phyloP scores from a whole-genome alignment of 2,888 invertebrate species.

The Thereva nobilitata region DNA sequence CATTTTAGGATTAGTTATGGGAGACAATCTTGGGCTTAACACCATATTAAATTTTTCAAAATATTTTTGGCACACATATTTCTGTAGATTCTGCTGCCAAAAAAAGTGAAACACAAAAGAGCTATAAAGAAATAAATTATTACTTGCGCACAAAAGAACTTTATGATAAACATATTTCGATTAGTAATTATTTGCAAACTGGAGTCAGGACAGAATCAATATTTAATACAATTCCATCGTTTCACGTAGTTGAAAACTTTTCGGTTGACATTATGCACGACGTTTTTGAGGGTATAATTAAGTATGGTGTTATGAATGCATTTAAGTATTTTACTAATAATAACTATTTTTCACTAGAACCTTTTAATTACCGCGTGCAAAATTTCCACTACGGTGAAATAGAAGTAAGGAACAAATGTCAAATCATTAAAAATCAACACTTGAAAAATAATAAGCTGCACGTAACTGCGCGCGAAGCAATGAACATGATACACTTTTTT shows the following conservation, averaged over 20 bases:
- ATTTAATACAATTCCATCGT: constrained; percentile 23
- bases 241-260: constrained; percentile 36
- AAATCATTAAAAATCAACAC: constrained; percentile 7
- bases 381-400: constrained; percentile 9
- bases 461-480: constrained; percentile 3
- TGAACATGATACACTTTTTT: neutral
- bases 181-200: constrained; percentile 7
- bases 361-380: constrained; percentile 10
- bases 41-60: neutral
- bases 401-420: constrained; percentile 2
- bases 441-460: constrained; percentile 10
- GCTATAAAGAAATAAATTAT: too few species aligned
- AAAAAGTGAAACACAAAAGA: too few species aligned
- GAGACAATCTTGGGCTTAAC: constrained; percentile 9
- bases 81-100: neutral
- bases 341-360: neutral
- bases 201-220: constrained; percentile 30
- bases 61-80: neutral
- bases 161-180: too few species aligned
- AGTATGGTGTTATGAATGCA: neutral
- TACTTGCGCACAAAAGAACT: too few species aligned
- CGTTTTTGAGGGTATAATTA: constrained; percentile 23
- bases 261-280: constrained; percentile 38
- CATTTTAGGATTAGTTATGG: neutral
- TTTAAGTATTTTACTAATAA: constrained; percentile 12